A percentile compares a stretch with the other conserved stretches of the same genome.
Conservation (phyloP, 2,113 vertebrate species). For the Varanus salvator region DNA sequence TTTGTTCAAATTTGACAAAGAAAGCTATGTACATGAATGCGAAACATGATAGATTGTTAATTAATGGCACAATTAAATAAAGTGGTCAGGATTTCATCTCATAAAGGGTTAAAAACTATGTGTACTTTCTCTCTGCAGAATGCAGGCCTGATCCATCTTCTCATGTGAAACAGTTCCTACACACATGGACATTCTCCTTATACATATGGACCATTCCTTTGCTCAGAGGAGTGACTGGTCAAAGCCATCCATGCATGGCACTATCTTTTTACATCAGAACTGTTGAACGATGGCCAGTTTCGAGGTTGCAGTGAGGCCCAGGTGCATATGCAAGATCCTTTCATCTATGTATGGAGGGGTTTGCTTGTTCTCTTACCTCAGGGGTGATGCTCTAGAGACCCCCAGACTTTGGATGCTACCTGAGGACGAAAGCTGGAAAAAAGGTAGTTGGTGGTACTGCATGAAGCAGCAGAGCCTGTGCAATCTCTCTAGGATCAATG, state of each 20-base stretch:
- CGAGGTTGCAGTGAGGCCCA: background rate
- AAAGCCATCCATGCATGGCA: background rate
- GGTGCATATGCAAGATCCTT: background rate
- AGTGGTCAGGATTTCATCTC: background rate
- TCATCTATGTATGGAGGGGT: background rate
- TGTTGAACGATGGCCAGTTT: background rate
- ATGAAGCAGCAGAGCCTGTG: background rate
- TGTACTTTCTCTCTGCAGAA: background rate
- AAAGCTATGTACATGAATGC: background rate
- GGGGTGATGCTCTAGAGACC: background rate
- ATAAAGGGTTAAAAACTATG: background rate
- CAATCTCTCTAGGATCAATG: too few species aligned
- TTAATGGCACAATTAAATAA: background rate
- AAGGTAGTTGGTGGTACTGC: background rate
- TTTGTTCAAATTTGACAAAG: background rate
- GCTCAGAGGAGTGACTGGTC: too few species aligned
- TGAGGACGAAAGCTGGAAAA: too few species aligned
- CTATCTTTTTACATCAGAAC: background rate
- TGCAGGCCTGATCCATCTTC: background rate
- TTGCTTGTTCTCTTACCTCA: background rate
- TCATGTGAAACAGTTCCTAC: background rate
- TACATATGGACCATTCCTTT: too few species aligned
- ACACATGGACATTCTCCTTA: too few species aligned
- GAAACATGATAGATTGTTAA: background rate
- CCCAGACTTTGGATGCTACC: background rate